Conservation (phyloP, 2,888 invertebrate species). For the Leptodirus hochenwartii region DNA sequence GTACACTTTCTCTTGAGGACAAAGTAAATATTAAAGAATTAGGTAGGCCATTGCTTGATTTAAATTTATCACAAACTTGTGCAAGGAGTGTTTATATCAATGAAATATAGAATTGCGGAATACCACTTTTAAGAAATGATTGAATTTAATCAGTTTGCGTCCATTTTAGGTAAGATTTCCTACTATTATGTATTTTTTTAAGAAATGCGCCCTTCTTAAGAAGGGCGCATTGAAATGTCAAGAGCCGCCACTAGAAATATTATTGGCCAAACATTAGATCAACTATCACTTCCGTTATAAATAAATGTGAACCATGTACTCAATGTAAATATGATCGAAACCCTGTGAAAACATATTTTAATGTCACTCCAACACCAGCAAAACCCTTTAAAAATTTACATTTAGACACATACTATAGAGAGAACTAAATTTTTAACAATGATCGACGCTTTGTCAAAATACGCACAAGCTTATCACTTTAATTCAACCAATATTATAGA, state of each 20-base stretch:
- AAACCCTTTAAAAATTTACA: constrained; percentile 6
- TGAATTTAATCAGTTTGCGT: no score
- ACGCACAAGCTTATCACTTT: constrained; percentile 11
- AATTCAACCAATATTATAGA: constrained; percentile 7
- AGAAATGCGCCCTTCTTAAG: no score
- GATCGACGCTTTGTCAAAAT: constrained; percentile 13
- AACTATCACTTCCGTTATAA: constrained; percentile 3
- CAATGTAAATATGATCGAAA: constrained; percentile 8
- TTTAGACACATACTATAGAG: constrained; percentile 2
- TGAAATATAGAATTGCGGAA: no score
- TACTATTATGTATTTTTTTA: no score
- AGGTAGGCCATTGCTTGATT: no score
- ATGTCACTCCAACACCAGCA: constrained; percentile 2
- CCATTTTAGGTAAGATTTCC: no score
- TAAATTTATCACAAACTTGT: no score
- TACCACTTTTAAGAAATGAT: no score
- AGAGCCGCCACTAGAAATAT: not conserved
- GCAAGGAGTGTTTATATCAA: no score
- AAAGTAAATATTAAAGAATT: no score
- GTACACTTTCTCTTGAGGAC: no score
- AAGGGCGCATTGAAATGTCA: no score
- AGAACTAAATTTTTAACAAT: constrained; percentile 12
- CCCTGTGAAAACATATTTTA: constrained; percentile 6
- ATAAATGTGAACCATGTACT: constrained; percentile 7
- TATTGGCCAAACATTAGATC: constrained; percentile 11